Evolutionary conservation across 2,888 invertebrate genomes (phyloP).

Genomic region (Hofmannophila pseudospretella): DNA sequence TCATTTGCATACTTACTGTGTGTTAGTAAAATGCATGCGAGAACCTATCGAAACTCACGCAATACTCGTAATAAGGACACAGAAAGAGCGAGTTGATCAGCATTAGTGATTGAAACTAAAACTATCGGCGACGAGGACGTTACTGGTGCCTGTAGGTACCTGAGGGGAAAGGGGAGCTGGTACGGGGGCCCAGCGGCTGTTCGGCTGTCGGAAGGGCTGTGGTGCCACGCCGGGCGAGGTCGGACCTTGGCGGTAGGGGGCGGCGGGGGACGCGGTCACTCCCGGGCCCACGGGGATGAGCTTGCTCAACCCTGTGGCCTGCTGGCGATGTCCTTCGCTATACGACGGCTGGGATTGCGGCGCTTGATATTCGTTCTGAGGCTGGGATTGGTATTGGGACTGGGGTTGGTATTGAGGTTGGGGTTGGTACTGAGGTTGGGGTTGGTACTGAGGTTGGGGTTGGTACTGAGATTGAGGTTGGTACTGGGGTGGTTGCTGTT

Average conservation of each 20-base stretch:
- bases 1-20: conserved; percentile 7
- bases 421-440: conserved; percentile 48
- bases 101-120: conserved; percentile 28
- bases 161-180: conserved; percentile 69
- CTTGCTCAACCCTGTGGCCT: conserved; percentile 63
- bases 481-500: conserved; percentile 45
- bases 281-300: conserved; percentile 67
- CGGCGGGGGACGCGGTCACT: conserved; percentile 36
- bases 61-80: conserved; percentile 2
- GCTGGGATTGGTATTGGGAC: conserved; percentile 47
- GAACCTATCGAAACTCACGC: conserved; percentile 1
- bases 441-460: conserved; percentile 27
- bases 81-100: conserved; percentile 16
- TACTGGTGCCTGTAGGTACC: conserved; percentile 35
- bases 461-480: conserved; percentile 35
- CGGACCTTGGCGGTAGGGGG: conserved; percentile 52
- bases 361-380: conserved; percentile 21
- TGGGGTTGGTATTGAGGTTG: conserved; percentile 35
- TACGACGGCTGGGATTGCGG: conserved; percentile 42
- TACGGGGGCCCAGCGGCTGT: conserved; percentile 70
- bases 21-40: conserved; percentile 5
- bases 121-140: conserved; percentile 31
- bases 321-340: conserved; percentile 60
- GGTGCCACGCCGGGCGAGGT: conserved; percentile 50
- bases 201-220: conserved; percentile 59